These are phyloP conservation scores for Antheraea assamensis DNA, from an alignment of 2,888 invertebrate species.

Conservation along the genomic window DNA sequence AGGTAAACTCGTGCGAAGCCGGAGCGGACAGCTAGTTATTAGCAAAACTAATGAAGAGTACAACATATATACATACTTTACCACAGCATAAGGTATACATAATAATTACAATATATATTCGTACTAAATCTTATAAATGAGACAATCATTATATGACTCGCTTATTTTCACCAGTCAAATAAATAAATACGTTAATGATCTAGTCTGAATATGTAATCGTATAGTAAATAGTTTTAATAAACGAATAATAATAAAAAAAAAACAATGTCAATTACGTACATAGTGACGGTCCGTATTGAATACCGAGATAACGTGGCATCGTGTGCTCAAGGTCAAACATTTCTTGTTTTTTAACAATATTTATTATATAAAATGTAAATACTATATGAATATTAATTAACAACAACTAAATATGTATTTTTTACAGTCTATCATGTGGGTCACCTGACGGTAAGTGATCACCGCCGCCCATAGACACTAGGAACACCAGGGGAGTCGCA, in stretches of 20 bases:
- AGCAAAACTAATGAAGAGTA: too few relatives aligned
- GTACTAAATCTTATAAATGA: neutral
- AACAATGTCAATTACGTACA: constrained; percentile 43
- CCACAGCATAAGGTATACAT: neutral
- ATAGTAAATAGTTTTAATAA: constrained; percentile 19
- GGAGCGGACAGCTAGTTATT: too few relatives aligned
- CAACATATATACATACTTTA: too few relatives aligned
- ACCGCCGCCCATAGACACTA: too few relatives aligned
- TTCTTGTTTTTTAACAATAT: constrained; percentile 19
- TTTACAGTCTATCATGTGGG: neutral
- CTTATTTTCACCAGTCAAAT: neutral
- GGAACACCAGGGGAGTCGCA: too few relatives aligned
- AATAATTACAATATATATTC: neutral
- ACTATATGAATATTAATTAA: constrained; percentile 11
- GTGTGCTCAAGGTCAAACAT: constrained; percentile 32
- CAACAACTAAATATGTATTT: neutral
- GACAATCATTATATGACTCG: neutral
- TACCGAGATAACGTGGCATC: constrained; percentile 29
- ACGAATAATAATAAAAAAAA: constrained; percentile 27
- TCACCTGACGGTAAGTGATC: too few relatives aligned
- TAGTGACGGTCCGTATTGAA: constrained; percentile 27
- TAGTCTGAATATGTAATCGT: neutral
- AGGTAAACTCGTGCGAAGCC: too few relatives aligned
- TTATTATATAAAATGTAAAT: constrained; percentile 16
- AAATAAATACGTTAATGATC: neutral